These are phyloP conservation scores for Torymus aiolomorphi DNA, from an alignment of 2,888 invertebrate species.

Conservation along the genomic window DNA sequence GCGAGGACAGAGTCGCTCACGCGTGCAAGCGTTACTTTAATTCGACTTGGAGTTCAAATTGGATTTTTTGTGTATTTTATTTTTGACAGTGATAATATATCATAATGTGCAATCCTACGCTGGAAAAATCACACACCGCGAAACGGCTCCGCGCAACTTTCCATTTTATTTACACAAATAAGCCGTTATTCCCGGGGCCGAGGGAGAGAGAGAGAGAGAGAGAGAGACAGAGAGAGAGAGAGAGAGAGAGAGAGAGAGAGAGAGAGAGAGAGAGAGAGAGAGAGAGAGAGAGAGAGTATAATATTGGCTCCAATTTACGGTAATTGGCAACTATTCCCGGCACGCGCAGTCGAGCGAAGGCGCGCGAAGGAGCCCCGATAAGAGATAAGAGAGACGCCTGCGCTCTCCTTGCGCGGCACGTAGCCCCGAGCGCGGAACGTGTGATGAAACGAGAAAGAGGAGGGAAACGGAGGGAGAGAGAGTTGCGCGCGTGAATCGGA, in stretches of 20 bases:
- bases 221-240: not conserved
- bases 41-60: too few relatives aligned
- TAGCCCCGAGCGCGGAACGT: constrained; percentile 38
- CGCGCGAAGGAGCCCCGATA: constrained; percentile 49
- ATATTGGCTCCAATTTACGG: constrained; percentile 63
- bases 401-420: constrained; percentile 49
- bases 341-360: constrained; percentile 65
- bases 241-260: not conserved
- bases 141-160: not conserved
- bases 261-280: not conserved
- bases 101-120: too few relatives aligned
- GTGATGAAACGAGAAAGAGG: constrained; percentile 53
- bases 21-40: too few relatives aligned
- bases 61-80: too few relatives aligned
- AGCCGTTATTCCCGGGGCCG: constrained; percentile 8
- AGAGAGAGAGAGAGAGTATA: constrained; percentile 20
- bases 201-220: too few relatives aligned
- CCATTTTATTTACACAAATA: constrained; percentile 39
- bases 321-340: constrained; percentile 72
- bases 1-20: too few relatives aligned
- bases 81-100: too few relatives aligned
- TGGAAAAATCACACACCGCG: too few relatives aligned
- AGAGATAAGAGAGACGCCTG: constrained; percentile 49
- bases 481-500: constrained; percentile 55
- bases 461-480: constrained; percentile 50